Evolutionary conservation across 64 coral and sea anemone genomes (phyloP).

Genomic region (Pachyseris speciosa): DNA sequence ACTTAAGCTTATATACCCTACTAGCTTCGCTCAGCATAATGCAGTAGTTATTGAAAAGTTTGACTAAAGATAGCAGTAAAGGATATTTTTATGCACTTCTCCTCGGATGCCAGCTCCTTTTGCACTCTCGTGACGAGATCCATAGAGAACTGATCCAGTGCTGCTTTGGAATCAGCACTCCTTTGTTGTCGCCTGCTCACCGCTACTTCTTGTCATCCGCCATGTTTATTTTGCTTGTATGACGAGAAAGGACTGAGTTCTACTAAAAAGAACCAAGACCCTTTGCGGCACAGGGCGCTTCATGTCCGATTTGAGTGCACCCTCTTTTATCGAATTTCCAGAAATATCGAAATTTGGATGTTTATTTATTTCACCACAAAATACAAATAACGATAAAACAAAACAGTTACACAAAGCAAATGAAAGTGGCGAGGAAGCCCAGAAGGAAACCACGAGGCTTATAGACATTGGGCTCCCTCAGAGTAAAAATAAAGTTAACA

Average conservation of each 20-base stretch:
- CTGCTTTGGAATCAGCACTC: not conserved
- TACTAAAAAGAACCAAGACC: not conserved
- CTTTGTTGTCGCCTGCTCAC: not conserved
- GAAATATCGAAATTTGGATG: too few species aligned
- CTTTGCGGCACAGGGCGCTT: not conserved
- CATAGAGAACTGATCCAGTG: not conserved
- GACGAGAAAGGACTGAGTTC: not conserved
- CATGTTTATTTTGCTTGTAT: constrained; percentile 44
- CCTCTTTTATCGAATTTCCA: too few species aligned
- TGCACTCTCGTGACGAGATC: constrained; percentile 35
- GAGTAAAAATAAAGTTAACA: too few species aligned
- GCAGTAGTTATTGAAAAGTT: not conserved
- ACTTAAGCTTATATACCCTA: too few species aligned
- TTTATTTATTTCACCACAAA: too few species aligned
- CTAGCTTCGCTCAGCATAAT: not conserved
- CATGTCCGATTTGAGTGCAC: too few species aligned
- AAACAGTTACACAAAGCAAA: too few species aligned
- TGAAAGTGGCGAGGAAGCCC: too few species aligned
- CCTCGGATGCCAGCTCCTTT: constrained; percentile 5
- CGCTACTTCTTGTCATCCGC: constrained; percentile 23
- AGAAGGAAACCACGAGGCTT: too few species aligned
- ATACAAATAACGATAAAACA: too few species aligned
- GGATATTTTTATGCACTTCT: constrained; percentile 65
- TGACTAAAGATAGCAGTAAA: not conserved
- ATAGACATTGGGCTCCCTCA: too few species aligned